Base-by-base conservation (phyloP, 2,888 invertebrate genomes). In the Orthosia cruda region DNA sequence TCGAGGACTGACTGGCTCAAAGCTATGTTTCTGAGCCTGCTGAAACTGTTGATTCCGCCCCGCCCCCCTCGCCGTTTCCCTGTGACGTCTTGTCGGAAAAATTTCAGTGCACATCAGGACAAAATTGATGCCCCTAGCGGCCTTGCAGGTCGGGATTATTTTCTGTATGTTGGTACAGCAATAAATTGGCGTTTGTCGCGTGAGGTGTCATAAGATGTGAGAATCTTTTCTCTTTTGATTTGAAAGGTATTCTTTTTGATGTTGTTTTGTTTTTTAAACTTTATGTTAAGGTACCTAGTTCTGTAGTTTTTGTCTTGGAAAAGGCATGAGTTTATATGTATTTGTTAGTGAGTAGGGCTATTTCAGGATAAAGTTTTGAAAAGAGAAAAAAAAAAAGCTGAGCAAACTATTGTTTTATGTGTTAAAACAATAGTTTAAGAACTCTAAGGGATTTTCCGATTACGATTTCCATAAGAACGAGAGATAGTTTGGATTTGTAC, bases 11-110 rank as follows among this genome's bases (percentile, higher is more conserved):
- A 91, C 91, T 91, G 87, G 82, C 77, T 83, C 67, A 70, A 81
- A 62, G 69, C 76, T 71, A 71, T 77, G 71, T 85, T 77, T 81
- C 84, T 61, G 85, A 84, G 81, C 81, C 84, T 90, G 71, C 83
- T 87, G 90, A 90, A 91, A 90, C 86, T 88, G 88, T 89, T 88
- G 88, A 87, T 88, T 87, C 78, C 83, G 84, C 82, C 78, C 77
- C 69, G 40, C 70, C 72, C 59, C 66, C 57, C 65, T 65, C 62
- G 32, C 83, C 16, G 45, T 49, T 80, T 68, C 81, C 85, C 84
- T 78, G 72, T 80, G 80, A 80, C 85, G 83, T 86, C 89, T 88
- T 84, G 87, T 84, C 77, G 89, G 90, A 88, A 91, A 90, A 91
- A 89, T 91, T 90, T 91, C 87, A 89, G 81, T 89, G 88, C 90